Percentiles rank a stretch among this genome's conserved stretches.
phyloP scores from a whole-genome alignment of 1,140 invertebrate genomes.

The Lordiphosa collinella region DNA sequence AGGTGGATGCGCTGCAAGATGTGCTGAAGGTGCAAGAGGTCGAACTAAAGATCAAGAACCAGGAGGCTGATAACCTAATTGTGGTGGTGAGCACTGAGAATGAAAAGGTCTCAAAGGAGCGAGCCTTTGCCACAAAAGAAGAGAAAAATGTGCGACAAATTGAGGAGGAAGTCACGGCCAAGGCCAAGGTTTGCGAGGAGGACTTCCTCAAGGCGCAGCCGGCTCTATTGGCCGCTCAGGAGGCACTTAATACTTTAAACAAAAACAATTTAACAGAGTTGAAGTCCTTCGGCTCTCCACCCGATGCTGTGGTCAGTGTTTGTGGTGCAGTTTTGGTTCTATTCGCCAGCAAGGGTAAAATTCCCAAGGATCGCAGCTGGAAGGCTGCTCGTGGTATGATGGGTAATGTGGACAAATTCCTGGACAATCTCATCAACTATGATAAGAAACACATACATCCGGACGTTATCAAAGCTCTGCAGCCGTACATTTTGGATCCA shows the following conservation, averaged over 20 bases:
- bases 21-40: constrained; percentile 93
- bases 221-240: constrained; percentile 91
- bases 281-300: constrained; percentile 94
- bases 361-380: constrained; percentile 96
- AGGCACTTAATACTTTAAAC: constrained; percentile 94
- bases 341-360: constrained; percentile 90
- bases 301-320: constrained; percentile 91
- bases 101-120: constrained; percentile 93
- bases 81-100: constrained; percentile 93
- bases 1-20: constrained; percentile 85
- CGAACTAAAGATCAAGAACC: constrained; percentile 92
- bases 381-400: constrained; percentile 94
- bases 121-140: constrained; percentile 89
- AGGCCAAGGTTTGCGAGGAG: constrained; percentile 91
- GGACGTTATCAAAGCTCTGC: constrained; percentile 88
- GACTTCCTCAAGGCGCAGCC: constrained; percentile 95
- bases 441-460: constrained; percentile 97
- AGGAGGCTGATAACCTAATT: constrained; percentile 94
- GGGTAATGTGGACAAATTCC: constrained; percentile 90
- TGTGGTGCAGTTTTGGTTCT: constrained; percentile 93
- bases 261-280: constrained; percentile 96
- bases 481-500: constrained; percentile 82
- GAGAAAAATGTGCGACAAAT: constrained; percentile 94
- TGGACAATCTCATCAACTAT: constrained; percentile 91
- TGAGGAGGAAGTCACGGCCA: constrained; percentile 91